These are phyloP conservation scores for Heterohyrax brucei DNA, from an alignment of 2,797 vertebrate species.

Conservation along the genomic window DNA sequence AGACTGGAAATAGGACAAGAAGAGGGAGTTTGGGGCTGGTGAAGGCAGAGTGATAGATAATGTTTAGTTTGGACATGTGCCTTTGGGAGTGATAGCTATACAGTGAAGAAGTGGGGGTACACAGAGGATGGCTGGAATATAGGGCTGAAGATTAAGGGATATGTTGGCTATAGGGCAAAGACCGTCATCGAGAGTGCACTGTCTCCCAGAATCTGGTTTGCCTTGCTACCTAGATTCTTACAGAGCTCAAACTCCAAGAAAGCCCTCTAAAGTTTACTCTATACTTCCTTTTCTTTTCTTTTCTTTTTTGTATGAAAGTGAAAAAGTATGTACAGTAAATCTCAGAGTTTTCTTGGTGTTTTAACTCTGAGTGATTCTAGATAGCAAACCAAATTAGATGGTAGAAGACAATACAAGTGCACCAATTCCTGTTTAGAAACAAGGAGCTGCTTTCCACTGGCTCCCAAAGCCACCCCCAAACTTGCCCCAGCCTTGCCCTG, in stretches of 20 bases:
- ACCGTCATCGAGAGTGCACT: not conserved
- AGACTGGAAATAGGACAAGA: not conserved
- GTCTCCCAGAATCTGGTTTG: not conserved
- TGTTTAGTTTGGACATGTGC: not conserved
- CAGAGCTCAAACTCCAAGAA: not conserved
- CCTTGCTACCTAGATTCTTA: not conserved
- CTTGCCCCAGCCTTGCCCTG: not conserved
- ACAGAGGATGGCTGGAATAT: not conserved
- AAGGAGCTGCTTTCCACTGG: not conserved
- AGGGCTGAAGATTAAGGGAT: not conserved
- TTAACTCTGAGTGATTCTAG: not conserved
- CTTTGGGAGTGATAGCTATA: not conserved
- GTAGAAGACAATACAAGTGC: not conserved
- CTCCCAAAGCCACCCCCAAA: not conserved
- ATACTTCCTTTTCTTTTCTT: not conserved
- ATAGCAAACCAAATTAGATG: slow-evolving; percentile 11
- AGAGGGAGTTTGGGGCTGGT: no score
- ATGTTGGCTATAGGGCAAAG: not conserved
- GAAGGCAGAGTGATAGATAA: not conserved
- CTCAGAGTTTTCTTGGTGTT: not conserved
- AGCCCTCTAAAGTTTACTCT: not conserved
- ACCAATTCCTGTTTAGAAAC: slow-evolving; percentile 16
- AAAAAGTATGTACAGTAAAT: not conserved
- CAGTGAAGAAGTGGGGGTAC: not conserved
- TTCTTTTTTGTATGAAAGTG: not conserved